These are phyloP conservation scores for Hylaea fasciaria DNA, from an alignment of 2,888 invertebrate genomes.

Conservation along the genomic window DNA sequence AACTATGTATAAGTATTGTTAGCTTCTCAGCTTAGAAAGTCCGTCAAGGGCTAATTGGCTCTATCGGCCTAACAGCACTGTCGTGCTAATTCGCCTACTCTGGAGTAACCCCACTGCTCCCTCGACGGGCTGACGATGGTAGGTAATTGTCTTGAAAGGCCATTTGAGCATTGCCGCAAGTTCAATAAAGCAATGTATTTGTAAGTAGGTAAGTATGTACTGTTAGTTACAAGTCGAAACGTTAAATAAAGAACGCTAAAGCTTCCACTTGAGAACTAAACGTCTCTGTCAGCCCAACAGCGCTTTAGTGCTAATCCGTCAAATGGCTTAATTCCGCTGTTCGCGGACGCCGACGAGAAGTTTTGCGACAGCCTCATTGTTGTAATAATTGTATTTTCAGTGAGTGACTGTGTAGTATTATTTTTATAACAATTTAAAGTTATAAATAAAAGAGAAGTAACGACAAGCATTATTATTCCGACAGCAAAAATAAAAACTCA, in stretches of 20 bases:
- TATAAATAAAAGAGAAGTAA: too few relatives aligned
- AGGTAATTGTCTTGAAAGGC: neutral
- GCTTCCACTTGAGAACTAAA: slow-evolving; percentile 30
- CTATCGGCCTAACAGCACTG: slow-evolving; percentile 43
- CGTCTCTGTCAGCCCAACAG: slow-evolving; percentile 45
- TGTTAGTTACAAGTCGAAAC: neutral
- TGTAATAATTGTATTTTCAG: neutral
- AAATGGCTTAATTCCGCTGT: slow-evolving; percentile 38
- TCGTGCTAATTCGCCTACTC: slow-evolving; percentile 56
- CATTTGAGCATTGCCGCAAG: neutral
- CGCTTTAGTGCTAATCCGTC: slow-evolving; percentile 53
- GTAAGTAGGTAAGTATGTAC: neutral
- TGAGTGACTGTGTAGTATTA: too few relatives aligned
- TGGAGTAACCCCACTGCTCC: slow-evolving; percentile 45
- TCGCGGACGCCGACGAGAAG: neutral
- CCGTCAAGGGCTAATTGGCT: slow-evolving; percentile 33
- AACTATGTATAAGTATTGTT: too few relatives aligned
- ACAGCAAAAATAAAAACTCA: too few relatives aligned
- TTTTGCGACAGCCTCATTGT: neutral
- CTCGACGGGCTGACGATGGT: neutral
- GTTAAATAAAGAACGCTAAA: slow-evolving; percentile 13
- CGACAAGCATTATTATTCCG: too few relatives aligned
- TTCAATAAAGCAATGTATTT: neutral
- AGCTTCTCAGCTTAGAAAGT: slow-evolving; percentile 28
- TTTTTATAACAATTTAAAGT: too few relatives aligned